Conservation (phyloP, 1,140 invertebrate species). For the Temnothorax nylanderi region DNA sequence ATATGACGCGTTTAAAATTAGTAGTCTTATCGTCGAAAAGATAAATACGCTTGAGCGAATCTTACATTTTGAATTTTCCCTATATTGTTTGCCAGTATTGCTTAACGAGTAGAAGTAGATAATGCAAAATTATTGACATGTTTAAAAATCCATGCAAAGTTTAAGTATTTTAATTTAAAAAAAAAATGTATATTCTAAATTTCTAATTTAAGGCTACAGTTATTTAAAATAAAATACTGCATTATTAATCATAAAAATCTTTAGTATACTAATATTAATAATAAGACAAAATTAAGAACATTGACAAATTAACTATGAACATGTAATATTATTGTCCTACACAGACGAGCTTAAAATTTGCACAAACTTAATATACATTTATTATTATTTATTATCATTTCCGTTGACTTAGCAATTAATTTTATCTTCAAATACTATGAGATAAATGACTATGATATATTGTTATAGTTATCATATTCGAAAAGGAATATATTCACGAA, state of each 20-base stretch:
- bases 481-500: not conserved
- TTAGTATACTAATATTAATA: not conserved
- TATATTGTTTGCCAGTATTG: not conserved
- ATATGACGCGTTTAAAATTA: not conserved
- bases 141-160: not conserved
- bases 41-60: not conserved
- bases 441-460: not conserved
- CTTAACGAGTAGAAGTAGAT: not conserved
- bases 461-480: not conserved
- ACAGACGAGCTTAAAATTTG: not conserved
- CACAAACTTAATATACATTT: not conserved
- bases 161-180: not conserved
- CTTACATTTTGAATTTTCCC: not conserved
- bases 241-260: not conserved
- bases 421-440: not conserved
- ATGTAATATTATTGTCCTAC: not conserved
- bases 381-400: not conserved
- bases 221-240: not conserved
- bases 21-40: not conserved
- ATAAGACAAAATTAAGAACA: not conserved
- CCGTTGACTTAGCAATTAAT: not conserved
- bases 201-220: not conserved
- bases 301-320: not conserved
- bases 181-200: not conserved
- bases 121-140: not conserved